These are phyloP conservation scores for Channa striata DNA, from an alignment of 2,797 vertebrate genomes.

Conservation along the genomic window DNA sequence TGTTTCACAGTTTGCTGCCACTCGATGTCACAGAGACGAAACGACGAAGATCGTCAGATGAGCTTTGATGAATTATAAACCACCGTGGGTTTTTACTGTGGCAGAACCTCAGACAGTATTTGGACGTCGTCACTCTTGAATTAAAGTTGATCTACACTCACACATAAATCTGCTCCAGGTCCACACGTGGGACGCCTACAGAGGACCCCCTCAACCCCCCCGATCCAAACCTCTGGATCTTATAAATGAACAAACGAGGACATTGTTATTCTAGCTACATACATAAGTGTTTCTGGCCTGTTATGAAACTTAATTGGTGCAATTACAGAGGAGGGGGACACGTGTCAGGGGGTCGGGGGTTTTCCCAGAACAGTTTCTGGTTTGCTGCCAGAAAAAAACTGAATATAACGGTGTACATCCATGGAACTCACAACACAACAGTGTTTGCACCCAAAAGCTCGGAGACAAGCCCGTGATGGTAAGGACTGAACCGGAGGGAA, in stretches of 20 bases:
- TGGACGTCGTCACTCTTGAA: too few relatives aligned
- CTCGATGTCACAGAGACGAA: not conserved
- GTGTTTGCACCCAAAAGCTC: too few relatives aligned
- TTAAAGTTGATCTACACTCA: too few relatives aligned
- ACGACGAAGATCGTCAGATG: not conserved
- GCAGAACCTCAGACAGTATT: too few relatives aligned
- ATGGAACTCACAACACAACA: too few relatives aligned
- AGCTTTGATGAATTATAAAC: too few relatives aligned
- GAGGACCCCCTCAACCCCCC: slow-evolving; percentile 39
- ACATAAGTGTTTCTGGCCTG: slow-evolving; percentile 73
- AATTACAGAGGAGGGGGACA: slow-evolving; percentile 67
- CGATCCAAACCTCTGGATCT: slow-evolving; percentile 33
- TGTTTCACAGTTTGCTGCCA: slow-evolving; percentile 23
- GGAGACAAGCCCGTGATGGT: too few relatives aligned
- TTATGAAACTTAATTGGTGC: slow-evolving; percentile 79
- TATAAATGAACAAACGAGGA: slow-evolving; percentile 74
- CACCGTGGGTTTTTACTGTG: too few relatives aligned
- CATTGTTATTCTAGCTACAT: slow-evolving; percentile 75
- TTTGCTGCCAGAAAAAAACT: too few relatives aligned
- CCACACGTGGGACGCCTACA: slow-evolving; percentile 11
- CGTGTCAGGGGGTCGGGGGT: slow-evolving; percentile 68
- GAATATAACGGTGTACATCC: too few relatives aligned
- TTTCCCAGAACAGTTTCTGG: slow-evolving; percentile 63
- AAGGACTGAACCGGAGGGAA: too few relatives aligned
- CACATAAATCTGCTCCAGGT: not conserved